Base-by-base conservation (phyloP, 2,888 invertebrate species). In the Alentia gelatinosa region DNA sequence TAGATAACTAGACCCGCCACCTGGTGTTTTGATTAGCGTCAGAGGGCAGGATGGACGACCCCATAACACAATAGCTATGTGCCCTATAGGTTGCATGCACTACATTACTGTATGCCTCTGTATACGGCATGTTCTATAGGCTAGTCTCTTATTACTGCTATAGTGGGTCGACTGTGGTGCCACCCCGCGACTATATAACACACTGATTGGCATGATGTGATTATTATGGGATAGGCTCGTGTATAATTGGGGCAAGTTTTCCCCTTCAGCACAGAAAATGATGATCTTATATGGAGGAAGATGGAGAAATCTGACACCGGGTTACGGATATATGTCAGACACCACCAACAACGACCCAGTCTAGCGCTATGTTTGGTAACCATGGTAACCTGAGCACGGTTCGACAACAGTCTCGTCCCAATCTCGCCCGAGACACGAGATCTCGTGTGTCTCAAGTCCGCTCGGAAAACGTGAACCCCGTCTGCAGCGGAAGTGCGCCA, bases 401-500 rank as follows among this genome's bases (percentile, higher is more conserved):
- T 86, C 47, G 47, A 86, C 86, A 47, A 86, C 86, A 86, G 86
- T 86, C 86, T 86, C 86, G 47, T 86, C 86, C 86, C 86, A 86
- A 86, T 86, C 86, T 86, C 86, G 86, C 30, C 86, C 86, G 47
- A 86, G 47, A 86, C 86, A 86, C 86, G 86, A 47, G 86, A 86
- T 86, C 50, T 86, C 47, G 50, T 86, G 86, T 30, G 86, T 86
- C 86, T 86, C 86, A 30, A 86, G 86, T 30, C 86, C 86, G 86
- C 86, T 86, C 42, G 86, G 86, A 30, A 86, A 86, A 30, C 86
- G 86, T 19, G 86, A 86, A 19, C 86, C 86, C 47, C 86, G 86
- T 86, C 50, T 26, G 47, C 86, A 86, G n/a, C 42, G 42, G 86
- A 86, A 86, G 42, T 42, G 30, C 12, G 86, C 86, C 42, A 30